Evolutionary conservation across 2,797 vertebrate species (phyloP), one percentile per base, ranked within the genome.

Genomic region (Scolopax rusticola): DNA sequence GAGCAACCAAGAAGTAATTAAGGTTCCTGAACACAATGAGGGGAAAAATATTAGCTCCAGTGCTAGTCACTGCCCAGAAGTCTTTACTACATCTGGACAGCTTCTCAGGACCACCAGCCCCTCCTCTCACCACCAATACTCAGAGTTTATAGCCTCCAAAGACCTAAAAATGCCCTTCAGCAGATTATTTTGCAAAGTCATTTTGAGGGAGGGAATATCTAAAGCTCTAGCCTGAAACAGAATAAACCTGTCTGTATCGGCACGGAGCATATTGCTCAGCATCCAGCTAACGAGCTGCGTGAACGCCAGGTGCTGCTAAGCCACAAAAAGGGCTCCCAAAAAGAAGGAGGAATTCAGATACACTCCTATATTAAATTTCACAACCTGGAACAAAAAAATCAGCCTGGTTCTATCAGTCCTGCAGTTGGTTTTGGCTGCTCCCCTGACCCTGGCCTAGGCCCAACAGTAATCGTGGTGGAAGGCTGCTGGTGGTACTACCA

Each of bases 1-100:
- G 93, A 90, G 32, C 67, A 91, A 91, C 68, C 90, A 95, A 86
- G 64, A 93, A 89, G 48, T 53, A 95, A 89, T 89, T 70, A 87
- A 64, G 45, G 78, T 75, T 95, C 75, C 74, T 68, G 33, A 95
- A 89, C 67, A 79, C 54, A 95, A 80, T 2, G 0, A 32, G 17
- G 43, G 33, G 89, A 94, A 86, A 82, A 93, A 15, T 41, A 89
- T 38, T 33, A 33, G 53, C 38, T 64, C 28, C 78, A 87, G 57
- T 6, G 32, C 0, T 50, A 51, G 20, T 47, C 5, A 4, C 16
- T 33, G 51, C 50, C 33, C 63, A 73, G 36, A 59, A 83, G 70
- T 41, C 77, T 53, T 85, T 54, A 74, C 8, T 57, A 33, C 30
- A 74, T 23, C 53, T 70, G 51, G 80, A 74, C 14, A 75, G 48